Base-by-base conservation (phyloP, 2,797 vertebrate genomes). In the Sebastes wilsoni region DNA sequence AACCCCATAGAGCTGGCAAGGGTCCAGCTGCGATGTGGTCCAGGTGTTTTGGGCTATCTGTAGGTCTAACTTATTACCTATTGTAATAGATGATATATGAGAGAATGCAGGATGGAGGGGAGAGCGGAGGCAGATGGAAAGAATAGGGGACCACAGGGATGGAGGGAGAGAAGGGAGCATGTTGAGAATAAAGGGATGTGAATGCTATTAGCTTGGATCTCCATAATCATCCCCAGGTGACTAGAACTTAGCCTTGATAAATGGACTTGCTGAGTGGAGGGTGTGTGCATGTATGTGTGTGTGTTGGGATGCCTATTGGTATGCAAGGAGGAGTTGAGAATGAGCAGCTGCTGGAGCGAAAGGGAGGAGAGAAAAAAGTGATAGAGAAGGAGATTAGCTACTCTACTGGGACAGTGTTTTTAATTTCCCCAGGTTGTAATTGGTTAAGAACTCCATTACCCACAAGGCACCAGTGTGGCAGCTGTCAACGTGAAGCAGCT, bases 361-460 rank as follows among this genome's bases (percentile, higher is more conserved):
- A 77, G 58, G 52, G n/a, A 61, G 55, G 67, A 16, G 3, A 7
- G 3, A 75, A 77, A 82, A 72, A 90, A 79, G 83, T 85, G 84
- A 92, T 86, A 82, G 85, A 76, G 82, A 83, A 82, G 75, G 84
- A 90, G 88, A 93, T 92, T 88, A 92, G 90, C 86, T 81, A 73
- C 49, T 92, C 93, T 87, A 67, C 79, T 81, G 90, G 92, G 91
- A 91, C 83, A 83, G 77, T 90, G 85, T 91, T 93, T 93, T 93
- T 94, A 94, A 94, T 95, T 95, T 94, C 93, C 93, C 93, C 74
- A 79, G 93, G 87, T 88, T 93, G 87, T 92, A 92, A 93, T 93
- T 93, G 93, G 91, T 93, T 94, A 94, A 90, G 90, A 93, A 94
- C 93, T 93, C 83, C 89, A 91, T 94, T 94, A 93, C 93, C 94